A percentile compares a stretch with the other conserved stretches of the same genome.
Evolutionary conservation across 2,113 vertebrate species (phyloP).

Genomic region (Saccopteryx leptura): DNA sequence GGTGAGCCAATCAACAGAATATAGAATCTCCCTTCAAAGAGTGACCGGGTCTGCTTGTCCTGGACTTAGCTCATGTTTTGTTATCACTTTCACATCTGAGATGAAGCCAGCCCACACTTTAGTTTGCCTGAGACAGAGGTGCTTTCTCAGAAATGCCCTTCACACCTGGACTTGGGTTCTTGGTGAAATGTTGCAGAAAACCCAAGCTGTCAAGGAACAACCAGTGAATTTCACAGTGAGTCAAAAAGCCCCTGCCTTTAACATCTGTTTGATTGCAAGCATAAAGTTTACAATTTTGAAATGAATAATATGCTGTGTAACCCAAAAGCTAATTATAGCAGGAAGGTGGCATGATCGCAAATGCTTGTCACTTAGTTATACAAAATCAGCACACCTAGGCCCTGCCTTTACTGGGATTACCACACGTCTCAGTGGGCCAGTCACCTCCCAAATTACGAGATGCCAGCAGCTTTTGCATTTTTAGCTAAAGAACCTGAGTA

Average conservation of each 20-base stretch:
- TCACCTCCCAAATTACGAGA: conserved; percentile 14
- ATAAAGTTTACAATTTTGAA: conserved; percentile 59
- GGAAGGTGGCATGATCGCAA: background rate
- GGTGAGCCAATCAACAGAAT: background rate
- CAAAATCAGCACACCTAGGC: background rate
- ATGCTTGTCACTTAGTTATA: background rate
- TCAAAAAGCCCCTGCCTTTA: background rate
- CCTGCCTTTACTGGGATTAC: background rate
- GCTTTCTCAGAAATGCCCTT: conserved; percentile 12
- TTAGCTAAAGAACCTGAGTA: background rate
- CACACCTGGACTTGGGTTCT: background rate
- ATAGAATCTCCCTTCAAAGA: background rate
- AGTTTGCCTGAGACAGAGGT: background rate
- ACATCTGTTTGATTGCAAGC: background rate
- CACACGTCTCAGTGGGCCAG: background rate
- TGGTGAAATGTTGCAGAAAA: background rate
- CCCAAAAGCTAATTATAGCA: conserved; percentile 42
- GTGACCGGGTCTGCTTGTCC: background rate
- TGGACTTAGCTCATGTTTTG: background rate
- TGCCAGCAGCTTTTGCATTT: background rate
- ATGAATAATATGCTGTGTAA: conserved; percentile 28
- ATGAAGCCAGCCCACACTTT: background rate
- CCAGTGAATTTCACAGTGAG: background rate
- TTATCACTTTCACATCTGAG: background rate
- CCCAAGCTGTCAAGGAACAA: background rate